phyloP scores from a whole-genome alignment of 2,797 vertebrate species.

The Phylloscopus collybita region DNA sequence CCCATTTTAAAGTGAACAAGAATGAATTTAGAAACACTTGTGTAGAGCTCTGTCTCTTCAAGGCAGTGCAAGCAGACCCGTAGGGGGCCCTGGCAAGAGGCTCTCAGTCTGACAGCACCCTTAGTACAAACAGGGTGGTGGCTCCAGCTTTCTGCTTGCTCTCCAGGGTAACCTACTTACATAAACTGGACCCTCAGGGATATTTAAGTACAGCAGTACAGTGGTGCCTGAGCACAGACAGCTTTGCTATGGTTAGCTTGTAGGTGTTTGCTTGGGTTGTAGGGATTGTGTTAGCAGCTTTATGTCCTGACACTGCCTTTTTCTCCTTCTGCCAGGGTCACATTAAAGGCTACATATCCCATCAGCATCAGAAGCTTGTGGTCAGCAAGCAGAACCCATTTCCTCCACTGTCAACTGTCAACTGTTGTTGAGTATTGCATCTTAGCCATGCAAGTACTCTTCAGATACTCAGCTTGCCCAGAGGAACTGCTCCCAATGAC shows the following conservation, averaged over 20 bases:
- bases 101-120: neutral
- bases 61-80: neutral
- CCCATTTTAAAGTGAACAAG: neutral
- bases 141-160: neutral
- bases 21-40: neutral
- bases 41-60: neutral
- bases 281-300: neutral
- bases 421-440: constrained; percentile 71
- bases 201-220: neutral
- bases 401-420: constrained; percentile 88
- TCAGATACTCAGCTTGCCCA: neutral
- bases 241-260: neutral
- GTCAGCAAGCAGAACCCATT: constrained; percentile 99
- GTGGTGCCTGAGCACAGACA: neutral
- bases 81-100: neutral
- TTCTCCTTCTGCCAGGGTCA: constrained; percentile 84
- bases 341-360: constrained; percentile 98
- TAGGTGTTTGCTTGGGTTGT: neutral
- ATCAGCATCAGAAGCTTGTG: constrained; percentile 98
- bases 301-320: neutral
- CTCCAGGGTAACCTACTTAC: neutral
- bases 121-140: too few species aligned
- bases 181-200: neutral
- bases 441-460: neutral
- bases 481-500: neutral